These are phyloP conservation scores for Phrynocephalus vlangalii DNA, from an alignment of 2,797 vertebrate species.

Conservation along the genomic window DNA sequence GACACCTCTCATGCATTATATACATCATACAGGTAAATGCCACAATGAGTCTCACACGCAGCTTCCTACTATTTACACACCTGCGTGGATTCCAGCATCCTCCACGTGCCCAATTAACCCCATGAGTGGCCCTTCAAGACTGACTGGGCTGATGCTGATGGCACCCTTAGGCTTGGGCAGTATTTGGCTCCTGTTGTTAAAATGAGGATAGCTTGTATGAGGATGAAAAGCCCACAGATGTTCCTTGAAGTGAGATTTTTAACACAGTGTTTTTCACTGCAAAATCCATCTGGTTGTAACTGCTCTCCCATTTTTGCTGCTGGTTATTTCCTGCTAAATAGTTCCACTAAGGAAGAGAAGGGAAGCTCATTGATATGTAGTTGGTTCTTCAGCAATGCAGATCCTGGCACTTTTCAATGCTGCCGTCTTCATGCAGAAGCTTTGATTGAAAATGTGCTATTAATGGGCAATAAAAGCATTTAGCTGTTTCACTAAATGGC, in stretches of 20 bases:
- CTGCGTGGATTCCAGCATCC: too few species aligned
- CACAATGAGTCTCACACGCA: too few species aligned
- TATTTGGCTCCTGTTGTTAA: too few species aligned
- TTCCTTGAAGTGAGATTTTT: background rate
- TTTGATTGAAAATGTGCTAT: background rate
- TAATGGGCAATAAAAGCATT: constrained; percentile 9
- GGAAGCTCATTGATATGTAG: background rate
- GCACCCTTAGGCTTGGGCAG: too few species aligned
- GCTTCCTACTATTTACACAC: too few species aligned
- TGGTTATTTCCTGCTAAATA: background rate
- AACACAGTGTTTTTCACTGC: background rate
- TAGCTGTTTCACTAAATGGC: background rate
- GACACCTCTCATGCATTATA: too few species aligned
- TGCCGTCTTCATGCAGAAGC: too few species aligned
- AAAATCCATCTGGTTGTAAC: background rate
- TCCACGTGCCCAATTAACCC: too few species aligned
- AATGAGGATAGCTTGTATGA: background rate
- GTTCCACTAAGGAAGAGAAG: too few species aligned
- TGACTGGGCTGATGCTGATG: too few species aligned
- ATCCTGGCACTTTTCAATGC: background rate
- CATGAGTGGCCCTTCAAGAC: too few species aligned
- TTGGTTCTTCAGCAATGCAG: background rate
- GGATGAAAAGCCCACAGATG: background rate
- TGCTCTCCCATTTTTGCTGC: background rate
- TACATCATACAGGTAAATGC: too few species aligned